Evolutionary conservation across 2,797 vertebrate genomes (phyloP), one percentile per base, ranked within the genome.

Genomic region (Sparus aurata): DNA sequence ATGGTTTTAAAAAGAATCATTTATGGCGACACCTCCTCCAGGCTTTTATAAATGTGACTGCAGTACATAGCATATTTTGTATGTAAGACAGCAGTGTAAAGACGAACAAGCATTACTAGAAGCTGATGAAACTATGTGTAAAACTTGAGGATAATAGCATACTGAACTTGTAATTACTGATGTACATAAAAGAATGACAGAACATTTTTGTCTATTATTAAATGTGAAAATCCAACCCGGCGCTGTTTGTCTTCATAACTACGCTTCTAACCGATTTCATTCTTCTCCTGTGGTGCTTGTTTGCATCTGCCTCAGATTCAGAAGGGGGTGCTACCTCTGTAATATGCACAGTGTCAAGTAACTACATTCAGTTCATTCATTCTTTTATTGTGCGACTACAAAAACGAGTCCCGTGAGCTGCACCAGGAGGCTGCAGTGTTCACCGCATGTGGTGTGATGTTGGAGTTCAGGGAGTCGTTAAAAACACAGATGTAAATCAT

Each of bases 141-240:
- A 94, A 93, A 91, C 92, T 91, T 95, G 93, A 92, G 93, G 94
- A 95, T 96, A 95, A 95, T 95, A 94, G 84, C 87, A 95, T 95
- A 93, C 94, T 93, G 94, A 95, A 94, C 95, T 94, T 97, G 96
- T 98, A 95, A 97, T 95, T 96, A 96, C 93, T 73, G 94, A 95
- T 98, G 97, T 94, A 97, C 94, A 96, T 95, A 94, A 94, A 92
- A 96, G 95, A 96, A 97, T 95, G 95, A 96, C 95, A 94, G 94
- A 95, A 95, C 89, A 87, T 95, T 96, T 96, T 95, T 95, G 96
- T 97, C 96, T 95, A 95, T 97, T 97, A 98, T 97, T 98, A 98
- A 97, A 96, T 93, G 93, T 94, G 86, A 93, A 95, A 94, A 95
- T 85, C 73, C 82, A 90, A 9, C 23, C 60, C 9, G 0, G 46